Base-by-base conservation (phyloP, 2,113 vertebrate genomes). In the Anhinga rufa region DNA sequence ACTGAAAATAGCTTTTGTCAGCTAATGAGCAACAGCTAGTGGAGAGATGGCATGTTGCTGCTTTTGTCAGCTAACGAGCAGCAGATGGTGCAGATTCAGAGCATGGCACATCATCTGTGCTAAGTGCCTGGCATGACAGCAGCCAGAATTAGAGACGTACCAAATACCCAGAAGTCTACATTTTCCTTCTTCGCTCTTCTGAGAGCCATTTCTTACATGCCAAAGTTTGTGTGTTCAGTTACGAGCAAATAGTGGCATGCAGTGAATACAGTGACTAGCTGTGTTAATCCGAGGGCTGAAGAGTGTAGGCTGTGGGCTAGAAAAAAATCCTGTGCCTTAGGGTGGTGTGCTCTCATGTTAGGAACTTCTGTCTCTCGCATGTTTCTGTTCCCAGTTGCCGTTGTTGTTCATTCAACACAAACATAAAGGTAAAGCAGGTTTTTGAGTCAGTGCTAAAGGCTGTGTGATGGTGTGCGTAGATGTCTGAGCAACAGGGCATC, bases 21-120 rank as follows among this genome's bases (percentile, higher is more conserved):
- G 86, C 54, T 93, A 96, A 97, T 62, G 75, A 97, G 92, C 85
- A 95, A 52, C 52, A 95, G 86, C 86, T 55, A 96, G 87, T 85
- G 70, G 72, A 87, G 83, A 36, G 31, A 29, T 91, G 92, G 91
- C 83, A 88, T 83, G 92, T 85, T 44, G 83, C 94, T 69, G 84
- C 62, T 82, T 95, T 96, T 88, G 90, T 90, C 62, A 71, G 86
- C 38, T 97, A 97, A 95, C 58, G 16, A 95, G 95, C 52, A 97
- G 96, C 97, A 98, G 96, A 96, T 97, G 96, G 94, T 92, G 75
- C n/a, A 92, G 87, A 93, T 92, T 92, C 36, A 51, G 96, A 97
- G 92, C 90, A 49, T 88, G 89, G 94, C 57, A 71, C 52, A 85
- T 96, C 81, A 95, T 90, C 77, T 21, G 18, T 18, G 2, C 85